Evolutionary conservation across 2,888 invertebrate genomes (phyloP).

Genomic region (Caenorhabditis imperialis): DNA sequence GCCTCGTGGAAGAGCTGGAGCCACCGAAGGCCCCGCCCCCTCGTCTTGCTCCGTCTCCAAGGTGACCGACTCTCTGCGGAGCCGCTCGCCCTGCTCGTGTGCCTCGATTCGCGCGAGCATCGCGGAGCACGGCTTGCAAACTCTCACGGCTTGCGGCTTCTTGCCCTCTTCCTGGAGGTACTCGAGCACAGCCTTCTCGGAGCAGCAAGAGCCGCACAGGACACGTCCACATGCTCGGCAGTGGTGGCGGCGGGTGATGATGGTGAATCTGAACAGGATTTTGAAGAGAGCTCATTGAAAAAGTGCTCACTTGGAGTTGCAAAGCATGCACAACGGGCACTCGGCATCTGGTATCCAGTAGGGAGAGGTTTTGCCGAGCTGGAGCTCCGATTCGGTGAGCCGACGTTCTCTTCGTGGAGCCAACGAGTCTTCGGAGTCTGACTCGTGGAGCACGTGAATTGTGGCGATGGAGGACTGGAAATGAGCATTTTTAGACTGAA

Average conservation of each 20-base stretch:
- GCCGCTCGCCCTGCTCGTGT: constrained; percentile 59
- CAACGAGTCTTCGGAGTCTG: constrained; percentile 50
- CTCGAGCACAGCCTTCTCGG: constrained; percentile 55
- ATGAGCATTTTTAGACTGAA: constrained; percentile 16
- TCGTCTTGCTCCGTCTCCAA: constrained; percentile 4
- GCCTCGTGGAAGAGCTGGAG: constrained; percentile 24
- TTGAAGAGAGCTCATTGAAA: not conserved
- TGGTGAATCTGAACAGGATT: constrained; percentile 79
- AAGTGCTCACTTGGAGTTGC: constrained; percentile 84
- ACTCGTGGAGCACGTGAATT: constrained; percentile 56
- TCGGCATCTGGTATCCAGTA: constrained; percentile 90
- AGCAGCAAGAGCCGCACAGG: constrained; percentile 61
- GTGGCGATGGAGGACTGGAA: constrained; percentile 60
- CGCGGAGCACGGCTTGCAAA: constrained; percentile 72
- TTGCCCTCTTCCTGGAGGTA: constrained; percentile 63
- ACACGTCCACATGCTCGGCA: constrained; percentile 76
- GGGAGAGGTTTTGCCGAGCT: constrained; percentile 83
- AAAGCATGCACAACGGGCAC: constrained; percentile 88
- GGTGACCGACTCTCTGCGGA: constrained; percentile 17
- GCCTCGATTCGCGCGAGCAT: constrained; percentile 71
- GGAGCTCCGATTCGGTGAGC: constrained; percentile 75
- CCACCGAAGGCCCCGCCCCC: not conserved
- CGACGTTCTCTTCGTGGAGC: constrained; percentile 50
- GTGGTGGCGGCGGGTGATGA: constrained; percentile 83
- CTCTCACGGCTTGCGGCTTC: constrained; percentile 57